phyloP scores from a whole-genome alignment of 1,140 invertebrate genomes.

The Potamilus streckersoni region DNA sequence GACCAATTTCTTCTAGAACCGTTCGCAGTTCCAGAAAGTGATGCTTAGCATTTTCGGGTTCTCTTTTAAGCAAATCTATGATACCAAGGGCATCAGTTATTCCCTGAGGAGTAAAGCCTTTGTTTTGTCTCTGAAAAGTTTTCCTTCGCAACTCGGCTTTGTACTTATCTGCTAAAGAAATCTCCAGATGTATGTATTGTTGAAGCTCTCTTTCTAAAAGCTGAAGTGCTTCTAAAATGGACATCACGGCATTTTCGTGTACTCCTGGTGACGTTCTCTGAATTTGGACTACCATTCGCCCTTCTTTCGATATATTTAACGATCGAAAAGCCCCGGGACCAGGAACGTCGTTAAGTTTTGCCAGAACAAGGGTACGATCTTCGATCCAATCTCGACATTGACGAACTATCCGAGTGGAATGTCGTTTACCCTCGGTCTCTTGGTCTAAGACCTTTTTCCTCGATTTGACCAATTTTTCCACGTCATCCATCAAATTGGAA shows the following conservation, averaged over 20 bases:
- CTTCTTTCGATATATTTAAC: slow-evolving; percentile 1
- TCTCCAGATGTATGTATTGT: slow-evolving; percentile 27
- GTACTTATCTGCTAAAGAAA: slow-evolving; percentile 18
- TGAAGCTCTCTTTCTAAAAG: slow-evolving; percentile 25
- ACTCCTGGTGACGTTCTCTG: slow-evolving; percentile 13
- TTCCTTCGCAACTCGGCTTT: slow-evolving; percentile 22
- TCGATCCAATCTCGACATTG: slow-evolving; percentile 32
- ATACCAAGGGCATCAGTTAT: slow-evolving; percentile 23
- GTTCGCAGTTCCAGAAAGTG: slow-evolving; percentile 10
- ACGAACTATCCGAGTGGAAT: slow-evolving; percentile 26
- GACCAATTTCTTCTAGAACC: slow-evolving; percentile 17
- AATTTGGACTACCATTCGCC: background rate
- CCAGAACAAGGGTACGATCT: slow-evolving; percentile 7
- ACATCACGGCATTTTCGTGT: slow-evolving; percentile 30
- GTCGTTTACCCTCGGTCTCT: slow-evolving; percentile 27
- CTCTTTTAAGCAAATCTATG: slow-evolving; percentile 13
- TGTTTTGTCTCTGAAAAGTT: slow-evolving; percentile 21
- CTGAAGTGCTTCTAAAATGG: slow-evolving; percentile 22
- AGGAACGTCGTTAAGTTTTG: slow-evolving; percentile 6
- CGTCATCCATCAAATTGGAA: slow-evolving; percentile 30
- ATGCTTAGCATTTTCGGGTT: slow-evolving; percentile 17
- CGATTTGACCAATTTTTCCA: slow-evolving; percentile 30
- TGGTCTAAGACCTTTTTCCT: slow-evolving; percentile 18
- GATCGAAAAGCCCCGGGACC: background rate
- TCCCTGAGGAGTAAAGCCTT: slow-evolving; percentile 26